Percentiles rank a stretch among this genome's conserved stretches.
These are phyloP conservation scores for Boleophthalmus pectinirostris DNA, from an alignment of 2,113 vertebrate genomes.

Conservation along the genomic window DNA sequence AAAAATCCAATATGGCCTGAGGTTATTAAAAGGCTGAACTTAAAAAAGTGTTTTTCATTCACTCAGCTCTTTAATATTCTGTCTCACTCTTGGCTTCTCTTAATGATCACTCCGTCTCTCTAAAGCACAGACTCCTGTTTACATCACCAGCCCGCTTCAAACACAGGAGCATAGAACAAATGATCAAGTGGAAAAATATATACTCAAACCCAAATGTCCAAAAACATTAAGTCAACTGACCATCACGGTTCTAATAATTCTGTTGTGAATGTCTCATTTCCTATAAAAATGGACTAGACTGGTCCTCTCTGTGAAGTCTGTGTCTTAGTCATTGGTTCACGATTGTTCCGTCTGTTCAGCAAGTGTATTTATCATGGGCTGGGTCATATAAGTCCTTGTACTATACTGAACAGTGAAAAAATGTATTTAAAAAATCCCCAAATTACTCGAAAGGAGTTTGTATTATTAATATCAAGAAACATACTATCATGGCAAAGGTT, in stretches of 20 bases:
- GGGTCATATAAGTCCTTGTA: too few relatives aligned
- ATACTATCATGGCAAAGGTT: too few relatives aligned
- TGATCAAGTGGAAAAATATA: constrained; percentile 27
- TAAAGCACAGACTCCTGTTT: constrained; percentile 36
- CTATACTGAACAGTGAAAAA: too few relatives aligned
- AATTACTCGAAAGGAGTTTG: too few relatives aligned
- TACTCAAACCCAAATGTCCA: constrained; percentile 23
- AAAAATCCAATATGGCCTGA: constrained; percentile 5
- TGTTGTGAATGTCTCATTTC: constrained; percentile 16
- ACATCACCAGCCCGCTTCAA: constrained; percentile 26
- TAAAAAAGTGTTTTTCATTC: constrained; percentile 15
- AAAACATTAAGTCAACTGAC: constrained; percentile 26
- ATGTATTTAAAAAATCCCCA: too few relatives aligned
- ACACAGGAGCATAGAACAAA: constrained; percentile 21
- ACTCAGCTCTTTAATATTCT: constrained; percentile 14
- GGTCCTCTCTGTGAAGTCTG: background rate
- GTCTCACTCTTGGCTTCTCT: constrained; percentile 7
- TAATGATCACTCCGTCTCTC: constrained; percentile 6
- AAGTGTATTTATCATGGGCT: background rate
- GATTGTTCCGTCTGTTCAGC: background rate
- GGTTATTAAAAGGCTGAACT: constrained; percentile 12
- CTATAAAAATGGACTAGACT: background rate
- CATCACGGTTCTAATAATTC: constrained; percentile 21
- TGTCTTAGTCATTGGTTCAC: background rate
- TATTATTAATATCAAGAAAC: too few relatives aligned